A percentile compares a stretch with the other conserved stretches of the same genome.
phyloP scores from a whole-genome alignment of 2,888 invertebrate species.

The Ectropis crepuscularia region DNA sequence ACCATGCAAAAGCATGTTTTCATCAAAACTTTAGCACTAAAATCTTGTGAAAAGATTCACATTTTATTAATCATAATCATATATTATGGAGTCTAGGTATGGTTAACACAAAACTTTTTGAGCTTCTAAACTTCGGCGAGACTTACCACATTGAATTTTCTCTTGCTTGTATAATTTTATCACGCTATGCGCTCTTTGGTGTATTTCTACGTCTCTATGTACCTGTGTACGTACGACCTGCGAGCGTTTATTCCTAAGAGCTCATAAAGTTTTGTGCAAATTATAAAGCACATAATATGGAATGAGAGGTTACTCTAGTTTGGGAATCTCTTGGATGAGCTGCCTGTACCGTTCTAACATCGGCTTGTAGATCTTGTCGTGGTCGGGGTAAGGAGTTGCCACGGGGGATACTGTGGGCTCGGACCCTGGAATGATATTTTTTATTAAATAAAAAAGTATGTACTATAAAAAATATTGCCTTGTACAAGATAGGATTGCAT shows the following conservation, averaged over 20 bases:
- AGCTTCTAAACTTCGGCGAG: too few relatives aligned
- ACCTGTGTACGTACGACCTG: too few relatives aligned
- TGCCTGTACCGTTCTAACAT: slow-evolving; percentile 88
- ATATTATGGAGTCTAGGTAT: too few relatives aligned
- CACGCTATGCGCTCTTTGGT: too few relatives aligned
- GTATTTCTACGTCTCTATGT: too few relatives aligned
- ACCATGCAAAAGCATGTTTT: not conserved
- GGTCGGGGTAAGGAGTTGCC: slow-evolving; percentile 90
- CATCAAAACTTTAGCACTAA: slow-evolving; percentile 5
- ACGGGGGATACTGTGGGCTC: slow-evolving; percentile 72
- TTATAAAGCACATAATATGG: not conserved
- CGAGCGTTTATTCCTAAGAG: too few relatives aligned
- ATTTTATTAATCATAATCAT: not conserved
- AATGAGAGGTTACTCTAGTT: slow-evolving; percentile 45
- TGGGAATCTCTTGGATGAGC: slow-evolving; percentile 64
- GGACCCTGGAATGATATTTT: slow-evolving; percentile 53
- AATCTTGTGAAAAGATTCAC: not conserved
- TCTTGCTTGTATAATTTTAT: too few relatives aligned
- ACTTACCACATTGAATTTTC: too few relatives aligned
- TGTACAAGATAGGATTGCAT: not conserved
- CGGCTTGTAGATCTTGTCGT: slow-evolving; percentile 88
- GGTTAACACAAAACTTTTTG: too few relatives aligned
- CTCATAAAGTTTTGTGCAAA: too few relatives aligned
- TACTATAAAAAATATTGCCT: not conserved
- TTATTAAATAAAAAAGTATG: not conserved